Evolutionary conservation across 2,113 vertebrate genomes (phyloP).

Genomic region (Porphyrio hochstetteri): DNA sequence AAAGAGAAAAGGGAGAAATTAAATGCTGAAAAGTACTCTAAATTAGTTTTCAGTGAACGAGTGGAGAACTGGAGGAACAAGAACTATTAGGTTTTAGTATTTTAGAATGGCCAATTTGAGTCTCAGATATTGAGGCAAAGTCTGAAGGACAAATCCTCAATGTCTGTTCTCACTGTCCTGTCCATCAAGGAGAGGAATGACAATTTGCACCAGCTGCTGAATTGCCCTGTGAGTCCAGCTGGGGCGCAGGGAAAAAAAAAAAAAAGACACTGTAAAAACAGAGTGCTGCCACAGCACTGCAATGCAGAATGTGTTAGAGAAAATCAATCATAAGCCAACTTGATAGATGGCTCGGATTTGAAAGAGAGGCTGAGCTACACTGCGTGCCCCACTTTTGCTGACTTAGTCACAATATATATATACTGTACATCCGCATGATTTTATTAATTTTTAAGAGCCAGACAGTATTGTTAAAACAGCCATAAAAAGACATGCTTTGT

Average conservation of each 20-base stretch:
- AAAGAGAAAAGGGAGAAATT: not conserved
- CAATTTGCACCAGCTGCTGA: constrained; percentile 10
- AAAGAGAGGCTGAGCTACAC: constrained; percentile 3
- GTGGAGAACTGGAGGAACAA: not conserved
- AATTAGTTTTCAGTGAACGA: not conserved
- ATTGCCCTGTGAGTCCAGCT: constrained; percentile 1
- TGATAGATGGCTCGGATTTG: constrained; percentile 36
- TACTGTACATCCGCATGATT: not conserved
- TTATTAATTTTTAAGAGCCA: constrained; percentile 19
- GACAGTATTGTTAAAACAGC: not conserved
- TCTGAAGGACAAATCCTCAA: constrained; percentile 6
- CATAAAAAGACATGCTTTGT: not conserved
- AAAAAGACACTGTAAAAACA: not conserved
- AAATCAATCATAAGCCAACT: constrained; percentile 53
- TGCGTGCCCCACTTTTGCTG: constrained; percentile 1
- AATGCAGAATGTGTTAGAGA: constrained; percentile 37
- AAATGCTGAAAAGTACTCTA: not conserved
- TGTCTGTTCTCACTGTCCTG: not conserved
- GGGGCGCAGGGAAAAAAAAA: not conserved
- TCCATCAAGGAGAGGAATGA: not conserved
- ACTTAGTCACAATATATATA: not conserved
- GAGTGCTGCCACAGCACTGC: constrained; percentile 43
- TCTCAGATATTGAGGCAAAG: not conserved
- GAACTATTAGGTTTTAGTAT: not conserved
- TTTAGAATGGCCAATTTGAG: not conserved